A percentile compares a stretch with the other conserved stretches of the same genome.
These are phyloP conservation scores for Parotocinclus haroldoi DNA, from an alignment of 2,797 vertebrate genomes.

Conservation along the genomic window DNA sequence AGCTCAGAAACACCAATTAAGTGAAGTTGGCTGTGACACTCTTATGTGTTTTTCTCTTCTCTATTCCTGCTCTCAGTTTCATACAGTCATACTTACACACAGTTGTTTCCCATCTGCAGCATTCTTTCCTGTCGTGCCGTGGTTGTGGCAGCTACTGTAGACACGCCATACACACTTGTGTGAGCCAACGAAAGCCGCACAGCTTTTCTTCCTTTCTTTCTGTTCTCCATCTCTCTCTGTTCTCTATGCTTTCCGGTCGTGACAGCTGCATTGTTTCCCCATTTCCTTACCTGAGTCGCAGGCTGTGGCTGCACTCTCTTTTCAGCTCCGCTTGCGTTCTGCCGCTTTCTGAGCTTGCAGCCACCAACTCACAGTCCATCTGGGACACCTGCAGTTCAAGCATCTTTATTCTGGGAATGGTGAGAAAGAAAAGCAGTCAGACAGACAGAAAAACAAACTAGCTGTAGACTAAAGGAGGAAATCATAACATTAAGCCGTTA, in stretches of 20 bases:
- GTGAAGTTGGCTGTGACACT: too few species aligned
- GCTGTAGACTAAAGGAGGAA: neutral
- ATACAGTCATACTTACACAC: conserved; percentile 34
- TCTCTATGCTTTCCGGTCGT: neutral
- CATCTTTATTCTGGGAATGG: conserved; percentile 43
- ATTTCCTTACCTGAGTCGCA: conserved; percentile 72
- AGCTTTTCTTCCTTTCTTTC: conserved; percentile 17
- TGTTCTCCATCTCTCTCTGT: conserved; percentile 6
- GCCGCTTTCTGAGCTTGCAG: conserved; percentile 54
- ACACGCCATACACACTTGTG: conserved; percentile 34
- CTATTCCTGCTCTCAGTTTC: conserved; percentile 22
- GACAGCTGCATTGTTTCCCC: conserved; percentile 19
- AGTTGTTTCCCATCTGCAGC: conserved; percentile 61
- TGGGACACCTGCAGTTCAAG: conserved; percentile 63
- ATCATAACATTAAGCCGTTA: too few species aligned
- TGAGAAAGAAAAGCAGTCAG: conserved; percentile 40
- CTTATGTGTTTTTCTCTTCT: conserved; percentile 8
- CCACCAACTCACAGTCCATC: conserved; percentile 64
- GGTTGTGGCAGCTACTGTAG: conserved; percentile 36
- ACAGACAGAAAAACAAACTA: conserved; percentile 27
- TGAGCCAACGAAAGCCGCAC: conserved; percentile 40
- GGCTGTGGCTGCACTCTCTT: conserved; percentile 58
- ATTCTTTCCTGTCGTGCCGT: conserved; percentile 58
- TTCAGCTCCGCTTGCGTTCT: conserved; percentile 63
- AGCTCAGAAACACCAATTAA: too few species aligned